These are phyloP conservation scores for Neogale vison DNA, from an alignment of 2,113 vertebrate genomes.

Conservation along the genomic window DNA sequence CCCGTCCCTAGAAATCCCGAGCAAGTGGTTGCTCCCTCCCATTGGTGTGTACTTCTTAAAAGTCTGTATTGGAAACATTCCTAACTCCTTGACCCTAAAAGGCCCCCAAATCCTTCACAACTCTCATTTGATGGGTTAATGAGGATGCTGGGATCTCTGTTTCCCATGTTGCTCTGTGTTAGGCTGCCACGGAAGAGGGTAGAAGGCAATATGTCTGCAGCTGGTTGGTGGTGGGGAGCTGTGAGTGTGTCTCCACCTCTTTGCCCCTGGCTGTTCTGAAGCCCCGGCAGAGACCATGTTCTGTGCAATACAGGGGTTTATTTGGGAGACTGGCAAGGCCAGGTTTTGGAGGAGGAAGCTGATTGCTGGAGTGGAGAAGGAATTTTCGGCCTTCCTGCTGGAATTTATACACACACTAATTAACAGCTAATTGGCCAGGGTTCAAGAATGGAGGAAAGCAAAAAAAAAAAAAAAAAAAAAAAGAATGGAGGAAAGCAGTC, in stretches of 20 bases:
- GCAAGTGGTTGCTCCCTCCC: neutral
- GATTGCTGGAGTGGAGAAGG: neutral
- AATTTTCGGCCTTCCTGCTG: slow-evolving; percentile 58
- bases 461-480: too few species aligned
- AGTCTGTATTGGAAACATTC: neutral
- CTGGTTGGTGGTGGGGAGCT: neutral
- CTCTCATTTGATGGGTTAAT: neutral
- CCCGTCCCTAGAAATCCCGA: too few species aligned
- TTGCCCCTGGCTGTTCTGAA: neutral
- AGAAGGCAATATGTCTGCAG: neutral
- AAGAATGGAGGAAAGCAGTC: slow-evolving; percentile 1
- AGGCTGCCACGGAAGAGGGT: neutral
- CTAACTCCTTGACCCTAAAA: neutral
- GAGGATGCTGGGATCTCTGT: neutral
- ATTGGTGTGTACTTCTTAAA: neutral
- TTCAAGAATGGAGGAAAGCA: slow-evolving; percentile 13
- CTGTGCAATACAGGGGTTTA: neutral
- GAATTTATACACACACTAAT: slow-evolving; percentile 17
- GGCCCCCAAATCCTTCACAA: neutral
- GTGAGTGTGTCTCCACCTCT: neutral
- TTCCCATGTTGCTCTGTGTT: neutral
- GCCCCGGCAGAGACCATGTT: neutral
- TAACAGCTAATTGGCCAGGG: slow-evolving; percentile 10
- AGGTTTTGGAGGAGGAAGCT: slow-evolving; percentile 55
- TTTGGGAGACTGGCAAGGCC: neutral